Evolutionary conservation across 2,113 vertebrate species (phyloP).

Genomic region (Balaeniceps rex): DNA sequence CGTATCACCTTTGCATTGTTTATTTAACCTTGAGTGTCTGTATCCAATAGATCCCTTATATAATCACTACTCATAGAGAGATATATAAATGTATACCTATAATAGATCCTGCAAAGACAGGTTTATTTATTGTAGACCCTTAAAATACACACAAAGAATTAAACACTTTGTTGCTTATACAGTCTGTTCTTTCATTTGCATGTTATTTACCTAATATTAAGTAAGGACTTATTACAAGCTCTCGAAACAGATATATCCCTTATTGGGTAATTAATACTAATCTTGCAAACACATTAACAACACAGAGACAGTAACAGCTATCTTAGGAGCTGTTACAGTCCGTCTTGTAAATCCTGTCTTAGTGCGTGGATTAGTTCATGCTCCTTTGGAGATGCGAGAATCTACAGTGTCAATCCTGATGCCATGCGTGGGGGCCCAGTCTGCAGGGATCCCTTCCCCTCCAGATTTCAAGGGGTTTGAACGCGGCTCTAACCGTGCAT

Average conservation of each 20-base stretch:
- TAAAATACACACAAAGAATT: background rate
- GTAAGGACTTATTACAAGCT: slow-evolving; percentile 6
- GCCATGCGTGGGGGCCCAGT: background rate
- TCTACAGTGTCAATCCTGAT: background rate
- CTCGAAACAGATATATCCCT: slow-evolving; percentile 34
- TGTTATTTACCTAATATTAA: slow-evolving; percentile 32
- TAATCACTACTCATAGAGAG: background rate
- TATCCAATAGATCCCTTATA: background rate
- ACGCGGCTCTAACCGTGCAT: background rate
- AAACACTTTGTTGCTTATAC: background rate
- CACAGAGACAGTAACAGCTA: slow-evolving; percentile 41
- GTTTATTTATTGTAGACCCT: background rate
- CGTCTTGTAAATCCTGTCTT: slow-evolving; percentile 48
- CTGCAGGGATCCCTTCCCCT: background rate
- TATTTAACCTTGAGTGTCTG: background rate
- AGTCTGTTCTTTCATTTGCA: background rate
- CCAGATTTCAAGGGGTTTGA: background rate
- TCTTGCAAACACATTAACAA: slow-evolving; percentile 58
- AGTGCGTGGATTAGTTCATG: slow-evolving; percentile 29
- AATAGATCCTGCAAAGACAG: background rate
- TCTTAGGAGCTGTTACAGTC: slow-evolving; percentile 57
- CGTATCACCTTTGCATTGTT: background rate
- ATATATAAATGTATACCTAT: background rate
- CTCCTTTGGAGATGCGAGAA: slow-evolving; percentile 16
- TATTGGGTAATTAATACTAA: slow-evolving; percentile 58